Percentiles rank a stretch among this genome's conserved stretches.
phyloP scores from a whole-genome alignment of 2,113 vertebrate species.

The Stercorarius parasiticus region DNA sequence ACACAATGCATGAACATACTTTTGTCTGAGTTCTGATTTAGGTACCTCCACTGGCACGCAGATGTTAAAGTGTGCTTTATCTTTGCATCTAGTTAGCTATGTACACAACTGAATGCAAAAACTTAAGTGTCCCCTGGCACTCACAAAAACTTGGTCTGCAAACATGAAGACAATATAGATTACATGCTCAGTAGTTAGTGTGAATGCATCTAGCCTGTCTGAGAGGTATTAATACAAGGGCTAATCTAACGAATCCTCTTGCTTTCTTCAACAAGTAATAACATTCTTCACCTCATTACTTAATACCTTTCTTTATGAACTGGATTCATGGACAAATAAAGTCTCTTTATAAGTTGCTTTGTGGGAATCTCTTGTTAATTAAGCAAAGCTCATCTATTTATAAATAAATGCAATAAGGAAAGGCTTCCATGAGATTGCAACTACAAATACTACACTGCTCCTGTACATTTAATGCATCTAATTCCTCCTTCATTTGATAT shows the following conservation, averaged over 20 bases:
- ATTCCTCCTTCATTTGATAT: background rate
- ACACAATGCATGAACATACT: background rate
- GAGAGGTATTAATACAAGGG: background rate
- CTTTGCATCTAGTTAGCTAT: background rate
- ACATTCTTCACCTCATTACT: background rate
- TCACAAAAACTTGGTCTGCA: background rate
- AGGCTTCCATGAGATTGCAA: background rate
- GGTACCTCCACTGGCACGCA: background rate
- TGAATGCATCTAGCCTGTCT: background rate
- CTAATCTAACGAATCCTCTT: background rate
- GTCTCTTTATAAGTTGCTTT: background rate
- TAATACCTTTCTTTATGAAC: background rate
- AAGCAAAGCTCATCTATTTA: background rate
- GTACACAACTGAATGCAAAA: background rate
- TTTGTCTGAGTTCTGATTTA: background rate
- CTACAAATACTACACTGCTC: background rate
- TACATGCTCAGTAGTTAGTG: background rate
- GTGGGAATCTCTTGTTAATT: background rate
- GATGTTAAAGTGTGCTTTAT: background rate
- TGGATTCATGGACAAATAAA: background rate
- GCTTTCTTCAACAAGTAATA: background rate
- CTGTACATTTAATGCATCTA: background rate
- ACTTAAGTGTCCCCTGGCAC: background rate
- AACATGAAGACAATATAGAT: background rate
- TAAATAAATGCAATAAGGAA: background rate